Evolutionary conservation across 2,888 invertebrate species (phyloP).

Genomic region (Drosophila mimetica): DNA sequence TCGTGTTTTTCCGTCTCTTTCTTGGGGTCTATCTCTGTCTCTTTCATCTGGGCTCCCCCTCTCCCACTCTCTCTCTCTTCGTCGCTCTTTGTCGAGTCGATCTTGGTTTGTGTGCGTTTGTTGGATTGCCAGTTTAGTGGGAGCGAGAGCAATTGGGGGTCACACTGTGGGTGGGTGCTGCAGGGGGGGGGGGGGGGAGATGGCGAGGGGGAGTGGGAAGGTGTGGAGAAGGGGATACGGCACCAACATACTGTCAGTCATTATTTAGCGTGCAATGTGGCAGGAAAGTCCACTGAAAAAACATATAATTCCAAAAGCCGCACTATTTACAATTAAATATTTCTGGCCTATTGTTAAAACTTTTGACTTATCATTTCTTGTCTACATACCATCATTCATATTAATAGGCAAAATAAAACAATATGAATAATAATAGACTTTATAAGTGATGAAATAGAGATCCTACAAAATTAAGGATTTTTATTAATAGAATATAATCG

Average conservation of each 20-base stretch:
- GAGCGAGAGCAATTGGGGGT: slow-evolving; percentile 78
- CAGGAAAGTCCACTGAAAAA: slow-evolving; percentile 50
- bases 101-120: slow-evolving; percentile 49
- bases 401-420: not conserved
- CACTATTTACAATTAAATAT: not conserved
- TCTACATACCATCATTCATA: not conserved
- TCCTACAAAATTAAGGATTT: too few species aligned
- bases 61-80: slow-evolving; percentile 1
- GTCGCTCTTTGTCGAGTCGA: slow-evolving; percentile 7
- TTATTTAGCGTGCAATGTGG: slow-evolving; percentile 72
- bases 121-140: slow-evolving; percentile 62
- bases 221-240: slow-evolving; percentile 31
- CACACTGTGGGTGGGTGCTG: slow-evolving; percentile 46
- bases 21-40: not conserved
- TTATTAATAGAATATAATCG: too few species aligned
- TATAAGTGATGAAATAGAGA: too few species aligned
- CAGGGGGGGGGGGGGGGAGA: slow-evolving; percentile 6
- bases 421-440: not conserved
- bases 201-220: not conserved
- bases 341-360: not conserved
- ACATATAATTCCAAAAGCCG: not conserved
- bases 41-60: not conserved
- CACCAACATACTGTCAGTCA: slow-evolving; percentile 80
- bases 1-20: slow-evolving; percentile 35
- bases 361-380: not conserved